Evolutionary conservation across 2,888 invertebrate genomes (phyloP).

Genomic region (Sarcophaga variegata): DNA sequence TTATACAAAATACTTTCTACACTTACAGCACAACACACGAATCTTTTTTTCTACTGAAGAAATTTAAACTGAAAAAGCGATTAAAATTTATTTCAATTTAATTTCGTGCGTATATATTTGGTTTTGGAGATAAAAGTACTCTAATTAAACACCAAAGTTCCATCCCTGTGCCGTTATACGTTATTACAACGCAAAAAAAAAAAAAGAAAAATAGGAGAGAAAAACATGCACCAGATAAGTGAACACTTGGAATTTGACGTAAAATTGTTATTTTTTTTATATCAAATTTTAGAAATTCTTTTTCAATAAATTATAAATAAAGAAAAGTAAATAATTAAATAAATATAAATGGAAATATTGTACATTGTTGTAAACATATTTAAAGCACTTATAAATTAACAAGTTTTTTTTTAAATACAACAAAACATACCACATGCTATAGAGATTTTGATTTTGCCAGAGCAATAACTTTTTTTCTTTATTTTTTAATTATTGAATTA

Average conservation of each 20-base stretch:
- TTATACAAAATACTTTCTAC: no score
- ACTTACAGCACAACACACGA: no score
- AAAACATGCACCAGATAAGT: constrained; percentile 29
- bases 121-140: no score
- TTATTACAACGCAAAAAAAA: background rate
- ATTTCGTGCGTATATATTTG: no score
- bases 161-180: no score
- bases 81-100: no score
- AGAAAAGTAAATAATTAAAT: background rate
- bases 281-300: no score
- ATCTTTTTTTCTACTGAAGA: no score
- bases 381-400: background rate
- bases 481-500: no score
- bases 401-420: background rate
- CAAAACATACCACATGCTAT: constrained; percentile 44
- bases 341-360: background rate
- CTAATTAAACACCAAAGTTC: no score
- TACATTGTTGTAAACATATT: background rate
- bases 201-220: constrained; percentile 2
- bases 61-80: no score
- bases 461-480: background rate
- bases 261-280: background rate
- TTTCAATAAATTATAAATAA: constrained; percentile 10
- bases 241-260: constrained; percentile 33
- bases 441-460: background rate